phyloP scores from a whole-genome alignment of 2,888 invertebrate genomes.

The Calameuta pallipes region DNA sequence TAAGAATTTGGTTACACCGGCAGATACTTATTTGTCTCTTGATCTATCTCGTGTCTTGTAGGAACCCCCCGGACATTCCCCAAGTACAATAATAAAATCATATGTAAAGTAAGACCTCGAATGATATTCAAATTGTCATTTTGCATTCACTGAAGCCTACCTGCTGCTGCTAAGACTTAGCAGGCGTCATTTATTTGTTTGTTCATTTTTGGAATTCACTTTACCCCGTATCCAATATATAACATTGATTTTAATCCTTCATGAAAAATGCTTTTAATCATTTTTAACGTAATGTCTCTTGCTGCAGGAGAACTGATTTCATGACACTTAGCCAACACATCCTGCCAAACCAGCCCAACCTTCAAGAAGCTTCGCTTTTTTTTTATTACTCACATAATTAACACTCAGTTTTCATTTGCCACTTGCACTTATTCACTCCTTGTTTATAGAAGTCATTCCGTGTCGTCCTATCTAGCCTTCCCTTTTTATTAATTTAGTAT shows the following conservation, averaged over 20 bases:
- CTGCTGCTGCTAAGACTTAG: conserved; percentile 44
- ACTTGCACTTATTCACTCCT: not conserved
- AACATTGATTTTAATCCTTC: not conserved
- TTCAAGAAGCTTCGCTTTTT: conserved; percentile 55
- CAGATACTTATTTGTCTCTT: not conserved
- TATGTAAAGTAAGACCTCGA: not conserved
- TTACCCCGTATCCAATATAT: not conserved
- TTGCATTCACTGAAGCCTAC: conserved; percentile 35
- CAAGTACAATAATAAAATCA: not conserved
- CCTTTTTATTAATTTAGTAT: too few species aligned
- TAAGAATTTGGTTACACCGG: not conserved
- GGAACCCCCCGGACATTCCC: not conserved
- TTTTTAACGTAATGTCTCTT: conserved; percentile 20
- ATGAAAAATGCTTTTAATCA: conserved; percentile 21
- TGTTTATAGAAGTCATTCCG: not conserved
- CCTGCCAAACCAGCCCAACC: conserved; percentile 38
- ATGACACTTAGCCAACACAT: conserved; percentile 63
- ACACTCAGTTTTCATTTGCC: conserved; percentile 36
- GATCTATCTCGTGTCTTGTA: not conserved
- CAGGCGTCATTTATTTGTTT: conserved; percentile 6
- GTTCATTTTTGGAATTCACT: not conserved
- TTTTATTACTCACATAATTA: conserved; percentile 52
- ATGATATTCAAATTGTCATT: not conserved
- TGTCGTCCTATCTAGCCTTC: not conserved
- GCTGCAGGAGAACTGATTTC: conserved; percentile 5